These are phyloP conservation scores for Macropodus opercularis DNA, from an alignment of 2,797 vertebrate species.

Conservation along the genomic window DNA sequence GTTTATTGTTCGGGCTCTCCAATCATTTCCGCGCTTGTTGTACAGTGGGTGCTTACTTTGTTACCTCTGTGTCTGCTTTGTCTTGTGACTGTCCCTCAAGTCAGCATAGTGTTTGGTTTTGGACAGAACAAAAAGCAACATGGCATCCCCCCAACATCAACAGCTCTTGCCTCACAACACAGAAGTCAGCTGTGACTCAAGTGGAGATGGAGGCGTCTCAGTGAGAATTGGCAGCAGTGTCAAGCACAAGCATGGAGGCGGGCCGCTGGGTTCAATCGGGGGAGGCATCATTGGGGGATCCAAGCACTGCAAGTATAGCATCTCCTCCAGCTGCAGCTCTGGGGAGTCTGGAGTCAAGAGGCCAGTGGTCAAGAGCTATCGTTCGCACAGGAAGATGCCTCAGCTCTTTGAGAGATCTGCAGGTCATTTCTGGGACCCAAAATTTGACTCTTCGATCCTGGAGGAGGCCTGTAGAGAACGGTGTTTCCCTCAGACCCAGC, in stretches of 20 bases:
- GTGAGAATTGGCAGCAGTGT: constrained; percentile 86
- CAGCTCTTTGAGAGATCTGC: constrained; percentile 97
- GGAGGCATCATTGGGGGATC: constrained; percentile 79
- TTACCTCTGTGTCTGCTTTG: constrained; percentile 31
- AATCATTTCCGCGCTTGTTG: constrained; percentile 2
- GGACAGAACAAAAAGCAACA: constrained; percentile 57
- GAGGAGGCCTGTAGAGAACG: constrained; percentile 96
- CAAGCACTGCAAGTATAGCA: constrained; percentile 93
- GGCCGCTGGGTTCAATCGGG: constrained; percentile 73
- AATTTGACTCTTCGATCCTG: constrained; percentile 94
- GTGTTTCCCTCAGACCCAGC: constrained; percentile 95
- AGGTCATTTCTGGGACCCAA: constrained; percentile 95
- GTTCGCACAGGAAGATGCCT: constrained; percentile 85
- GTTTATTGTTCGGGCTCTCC: constrained; percentile 10
- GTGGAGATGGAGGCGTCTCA: constrained; percentile 88
- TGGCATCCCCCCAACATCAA: constrained; percentile 93
- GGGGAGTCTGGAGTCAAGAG: constrained; percentile 87
- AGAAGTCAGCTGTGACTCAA: constrained; percentile 92
- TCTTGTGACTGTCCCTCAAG: constrained; percentile 2
- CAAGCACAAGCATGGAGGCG: constrained; percentile 79
- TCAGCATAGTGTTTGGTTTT: constrained; percentile 11
- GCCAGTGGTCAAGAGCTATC: constrained; percentile 76
- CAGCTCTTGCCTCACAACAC: constrained; percentile 90
- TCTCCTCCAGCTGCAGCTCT: constrained; percentile 96
- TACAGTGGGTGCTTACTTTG: constrained; percentile 33